phyloP scores from a whole-genome alignment of 1,140 invertebrate species.

The Stenopsyche tienmushanensis region DNA sequence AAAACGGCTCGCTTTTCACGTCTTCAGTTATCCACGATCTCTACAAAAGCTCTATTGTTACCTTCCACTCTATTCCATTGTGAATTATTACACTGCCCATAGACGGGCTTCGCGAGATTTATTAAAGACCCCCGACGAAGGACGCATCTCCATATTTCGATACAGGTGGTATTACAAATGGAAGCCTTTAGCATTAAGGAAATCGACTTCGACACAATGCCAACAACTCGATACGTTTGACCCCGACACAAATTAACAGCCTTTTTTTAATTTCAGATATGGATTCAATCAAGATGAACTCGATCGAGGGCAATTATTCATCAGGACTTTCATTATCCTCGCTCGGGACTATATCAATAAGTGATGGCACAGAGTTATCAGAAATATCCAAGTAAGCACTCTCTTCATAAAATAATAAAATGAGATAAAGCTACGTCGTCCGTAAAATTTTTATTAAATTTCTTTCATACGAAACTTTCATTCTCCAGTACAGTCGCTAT shows the following conservation, averaged over 20 bases:
- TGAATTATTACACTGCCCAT: neutral
- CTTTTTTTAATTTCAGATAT: neutral
- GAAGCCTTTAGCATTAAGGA: too few relatives aligned
- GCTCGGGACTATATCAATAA: neutral
- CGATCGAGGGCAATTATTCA: neutral
- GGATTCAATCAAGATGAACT: neutral
- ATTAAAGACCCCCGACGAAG: too few relatives aligned
- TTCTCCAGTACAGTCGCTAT: too few relatives aligned
- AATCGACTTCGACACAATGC: too few relatives aligned
- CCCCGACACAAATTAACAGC: too few relatives aligned
- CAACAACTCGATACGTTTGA: too few relatives aligned
- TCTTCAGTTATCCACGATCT: neutral
- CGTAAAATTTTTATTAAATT: too few relatives aligned
- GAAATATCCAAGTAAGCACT: neutral
- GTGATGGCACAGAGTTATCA: neutral
- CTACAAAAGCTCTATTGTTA: neutral
- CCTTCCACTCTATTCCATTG: neutral
- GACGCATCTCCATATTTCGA: too few relatives aligned
- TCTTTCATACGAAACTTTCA: too few relatives aligned
- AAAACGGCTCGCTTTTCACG: neutral
- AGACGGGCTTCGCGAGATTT: neutral
- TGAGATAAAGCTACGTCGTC: too few relatives aligned
- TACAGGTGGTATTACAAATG: too few relatives aligned
- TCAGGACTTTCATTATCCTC: neutral
- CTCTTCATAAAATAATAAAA: too few relatives aligned